Evolutionary conservation across 1,140 invertebrate genomes (phyloP).

Genomic region (Stegodyphus dumicola): DNA sequence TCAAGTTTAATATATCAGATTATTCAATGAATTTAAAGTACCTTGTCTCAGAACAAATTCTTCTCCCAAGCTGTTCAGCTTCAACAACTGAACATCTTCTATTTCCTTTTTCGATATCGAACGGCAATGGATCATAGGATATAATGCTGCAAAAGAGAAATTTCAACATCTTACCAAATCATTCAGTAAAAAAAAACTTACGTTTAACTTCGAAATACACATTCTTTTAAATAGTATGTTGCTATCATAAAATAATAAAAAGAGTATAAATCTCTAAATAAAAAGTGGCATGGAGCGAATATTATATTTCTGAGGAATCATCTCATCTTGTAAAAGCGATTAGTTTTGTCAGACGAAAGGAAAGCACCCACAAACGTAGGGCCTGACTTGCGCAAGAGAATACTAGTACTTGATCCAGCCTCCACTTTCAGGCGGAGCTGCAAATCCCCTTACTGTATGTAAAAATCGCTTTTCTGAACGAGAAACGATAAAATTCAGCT

Average conservation of each 20-base stretch:
- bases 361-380: neutral
- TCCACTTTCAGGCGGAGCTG: neutral
- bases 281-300: neutral
- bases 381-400: neutral
- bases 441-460: too few relatives aligned
- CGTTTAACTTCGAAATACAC: neutral
- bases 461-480: too few relatives aligned
- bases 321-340: neutral
- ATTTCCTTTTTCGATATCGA: slow-evolving; percentile 50
- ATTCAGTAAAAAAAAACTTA: neutral
- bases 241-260: neutral
- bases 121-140: slow-evolving; percentile 65
- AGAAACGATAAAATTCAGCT: too few relatives aligned
- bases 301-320: neutral
- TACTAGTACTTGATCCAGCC: neutral
- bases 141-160: slow-evolving; percentile 64
- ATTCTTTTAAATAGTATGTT: neutral
- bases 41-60: slow-evolving; percentile 65
- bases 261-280: neutral
- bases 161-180: neutral
- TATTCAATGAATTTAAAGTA: neutral
- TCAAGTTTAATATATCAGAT: neutral
- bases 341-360: neutral
- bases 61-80: slow-evolving; percentile 63
- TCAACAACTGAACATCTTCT: slow-evolving; percentile 55